Base-by-base conservation (phyloP, 53 echinoderm and acorn worm species). In the Temnopleurus reevesii region DNA sequence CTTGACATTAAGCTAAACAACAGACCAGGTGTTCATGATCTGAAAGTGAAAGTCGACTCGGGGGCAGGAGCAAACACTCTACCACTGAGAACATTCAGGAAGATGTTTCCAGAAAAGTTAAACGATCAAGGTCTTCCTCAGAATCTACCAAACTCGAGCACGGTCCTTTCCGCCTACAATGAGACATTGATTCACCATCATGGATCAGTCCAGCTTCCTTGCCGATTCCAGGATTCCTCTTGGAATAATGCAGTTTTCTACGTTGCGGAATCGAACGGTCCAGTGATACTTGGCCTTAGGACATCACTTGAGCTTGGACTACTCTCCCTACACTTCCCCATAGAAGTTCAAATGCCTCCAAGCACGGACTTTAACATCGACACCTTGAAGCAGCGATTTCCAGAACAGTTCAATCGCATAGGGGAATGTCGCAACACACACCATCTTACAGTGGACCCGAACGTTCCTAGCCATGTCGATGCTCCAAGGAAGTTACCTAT, bases 141-240 rank as follows among this genome's bases (percentile, higher is more conserved):
- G 12, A 28, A 80, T 24, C 80, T 80, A 3, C 29, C 80, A 2
- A 43, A 49, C 24, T 12, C 28, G 0, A 1, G 9, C 19, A 24
- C 92, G 12, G 34, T 77, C 12, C 64, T 92, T 15, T 90, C 91
- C 1, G 94, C 90, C 47, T 90, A 92, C 65, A 94, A 92, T 66
- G 94, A 81, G 6, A 90, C 89, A 17, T 38, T 6, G 43, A 94
- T 94, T 59, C 38, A 81, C 34, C 92, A 92, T 10, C 83, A 89
- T 53, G 94, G 94, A 2, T 63, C 43, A 44, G 23, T 80, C 1
- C 28, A 46, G 10, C 77, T 91, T 38, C 77, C 91, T 27, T 94
- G 90, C 76, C 15, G 23, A 23, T 71, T 55, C 29, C 47, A 64
- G 19, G 53, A 90, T 17, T 35, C 38, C 18, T 18, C 55, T 36